phyloP scores from a whole-genome alignment of 1,140 invertebrate species.

The Anastrepha obliqua region DNA sequence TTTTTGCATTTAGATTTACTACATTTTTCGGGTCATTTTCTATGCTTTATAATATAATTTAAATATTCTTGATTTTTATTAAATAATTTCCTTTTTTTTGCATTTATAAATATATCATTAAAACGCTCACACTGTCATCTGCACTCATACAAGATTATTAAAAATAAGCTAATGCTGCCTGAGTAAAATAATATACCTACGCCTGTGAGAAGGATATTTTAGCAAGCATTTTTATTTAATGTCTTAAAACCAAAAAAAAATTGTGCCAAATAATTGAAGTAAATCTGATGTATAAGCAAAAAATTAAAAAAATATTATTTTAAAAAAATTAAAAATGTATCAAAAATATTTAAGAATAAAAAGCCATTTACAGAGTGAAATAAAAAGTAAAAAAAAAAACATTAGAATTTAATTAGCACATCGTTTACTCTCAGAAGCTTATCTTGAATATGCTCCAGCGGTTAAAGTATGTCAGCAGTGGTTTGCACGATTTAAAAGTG shows the following conservation, averaged over 20 bases:
- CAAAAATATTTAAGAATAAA: background rate
- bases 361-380: background rate
- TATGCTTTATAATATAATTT: background rate
- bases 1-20: background rate
- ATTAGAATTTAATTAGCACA: no score
- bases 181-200: conserved; percentile 12
- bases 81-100: background rate
- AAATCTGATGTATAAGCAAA: background rate
- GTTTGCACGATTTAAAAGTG: no score
- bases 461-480: no score
- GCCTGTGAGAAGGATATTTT: background rate
- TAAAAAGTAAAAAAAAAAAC: no score
- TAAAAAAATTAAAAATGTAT: background rate
- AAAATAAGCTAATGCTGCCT: conserved; percentile 15
- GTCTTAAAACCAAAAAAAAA: background rate
- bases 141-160: background rate
- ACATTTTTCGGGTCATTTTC: no score
- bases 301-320: background rate
- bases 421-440: no score
- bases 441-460: no score
- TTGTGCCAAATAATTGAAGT: background rate
- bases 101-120: conserved; percentile 14
- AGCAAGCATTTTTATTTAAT: background rate
- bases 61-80: background rate
- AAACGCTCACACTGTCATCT: background rate